Evolutionary conservation across 2,113 vertebrate species (phyloP), one percentile per base, ranked within the genome.

Genomic region (Oryzias celebensis): DNA sequence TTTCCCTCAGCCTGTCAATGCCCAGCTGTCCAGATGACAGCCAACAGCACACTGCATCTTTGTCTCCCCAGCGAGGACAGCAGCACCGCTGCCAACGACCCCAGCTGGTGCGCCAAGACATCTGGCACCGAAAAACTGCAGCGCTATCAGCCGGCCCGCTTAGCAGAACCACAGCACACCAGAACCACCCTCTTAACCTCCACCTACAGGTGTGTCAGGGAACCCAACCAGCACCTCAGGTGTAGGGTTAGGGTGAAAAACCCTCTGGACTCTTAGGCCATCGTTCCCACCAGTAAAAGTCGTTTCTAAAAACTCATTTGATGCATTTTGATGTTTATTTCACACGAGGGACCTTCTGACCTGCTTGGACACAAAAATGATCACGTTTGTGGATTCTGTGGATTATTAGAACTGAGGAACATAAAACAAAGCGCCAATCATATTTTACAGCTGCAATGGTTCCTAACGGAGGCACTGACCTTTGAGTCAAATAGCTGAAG

Each of bases 11-110:
- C 28, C 69, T 77, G 50, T 13, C 69, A 71, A 53, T 26, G 81
- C 88, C 87, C 88, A 62, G 55, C 52, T 26, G 59, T 75, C 86
- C 88, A 88, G 83, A 82, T 69, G 67, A 85, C 86, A 66, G 89
- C 77, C 86, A 85, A 85, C 65, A 81, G 84, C 72, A 90, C 82
- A 88, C 71, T 78, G 73, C 68, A 84, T 89, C 81, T 86, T 86
- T 84, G 89, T 90, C 88, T 81, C 75, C 84, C 55, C 68, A 67
- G 76, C 1, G 68, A 77, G 73, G 65, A 78, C 70, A 75, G 82
- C 51, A 59, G 83, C 77, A 66, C 79, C 64, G 52, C 82, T 71
- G 60, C 78, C 20, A 81, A 74, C 71, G 82, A 80, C 76, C 82
- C 73, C 7, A 31, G 12, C 66, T 61, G 78, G 59, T 67, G 54